A percentile compares a stretch with the other conserved stretches of the same genome.
Conservation (phyloP, 2,888 invertebrate genomes). For the Prosopocoilus inquinatus region DNA sequence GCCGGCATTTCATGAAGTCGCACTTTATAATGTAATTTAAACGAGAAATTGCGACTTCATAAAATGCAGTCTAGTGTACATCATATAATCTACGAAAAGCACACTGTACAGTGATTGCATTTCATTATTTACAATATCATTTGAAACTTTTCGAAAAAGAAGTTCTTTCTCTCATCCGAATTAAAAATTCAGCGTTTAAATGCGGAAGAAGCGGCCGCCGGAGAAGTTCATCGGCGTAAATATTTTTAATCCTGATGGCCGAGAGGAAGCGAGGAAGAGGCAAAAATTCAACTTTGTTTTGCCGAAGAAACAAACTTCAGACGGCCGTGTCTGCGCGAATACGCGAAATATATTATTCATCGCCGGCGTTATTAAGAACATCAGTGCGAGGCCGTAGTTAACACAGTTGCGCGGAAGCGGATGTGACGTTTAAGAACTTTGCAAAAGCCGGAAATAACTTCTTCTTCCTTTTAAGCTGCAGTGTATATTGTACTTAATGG, state of each 20-base stretch:
- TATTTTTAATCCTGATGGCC: conserved; percentile 2
- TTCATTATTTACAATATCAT: too few species aligned
- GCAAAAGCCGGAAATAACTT: conserved; percentile 36
- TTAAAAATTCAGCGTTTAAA: too few species aligned
- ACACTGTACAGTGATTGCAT: too few species aligned
- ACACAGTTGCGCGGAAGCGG: conserved; percentile 33
- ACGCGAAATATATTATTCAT: conserved; percentile 30
- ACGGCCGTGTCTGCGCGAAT: conserved; percentile 15
- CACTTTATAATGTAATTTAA: too few species aligned
- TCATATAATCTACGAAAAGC: too few species aligned
- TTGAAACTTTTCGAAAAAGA: too few species aligned
- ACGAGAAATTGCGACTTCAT: too few species aligned
- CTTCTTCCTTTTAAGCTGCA: conserved; percentile 31
- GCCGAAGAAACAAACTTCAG: conserved; percentile 7
- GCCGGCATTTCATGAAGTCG: too few species aligned
- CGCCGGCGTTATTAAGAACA: conserved; percentile 30
- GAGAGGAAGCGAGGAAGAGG: not conserved
- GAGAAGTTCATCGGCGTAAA: conserved; percentile 4
- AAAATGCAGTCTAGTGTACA: too few species aligned
- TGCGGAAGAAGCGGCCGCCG: not conserved
- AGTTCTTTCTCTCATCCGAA: too few species aligned
- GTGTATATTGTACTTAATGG: conserved; percentile 26
- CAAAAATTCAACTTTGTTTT: conserved; percentile 9
- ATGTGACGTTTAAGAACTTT: conserved; percentile 36
- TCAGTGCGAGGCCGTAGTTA: conserved; percentile 29